Conservation (phyloP, 2,888 invertebrate genomes). For the Drosophila emarginata region DNA sequence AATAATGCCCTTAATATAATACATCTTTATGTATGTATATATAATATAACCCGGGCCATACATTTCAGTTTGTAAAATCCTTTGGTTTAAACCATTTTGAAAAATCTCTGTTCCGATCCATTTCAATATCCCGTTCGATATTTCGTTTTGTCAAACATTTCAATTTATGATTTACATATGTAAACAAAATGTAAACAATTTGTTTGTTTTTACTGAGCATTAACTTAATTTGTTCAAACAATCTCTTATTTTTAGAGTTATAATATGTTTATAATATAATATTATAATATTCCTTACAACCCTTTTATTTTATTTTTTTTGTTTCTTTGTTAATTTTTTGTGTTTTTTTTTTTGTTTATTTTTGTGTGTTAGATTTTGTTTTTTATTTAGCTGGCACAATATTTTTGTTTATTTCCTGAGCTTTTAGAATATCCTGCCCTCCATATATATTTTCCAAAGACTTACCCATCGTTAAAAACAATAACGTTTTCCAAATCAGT, state of each 20-base stretch:
- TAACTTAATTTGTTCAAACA: not conserved
- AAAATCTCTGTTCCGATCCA: not conserved
- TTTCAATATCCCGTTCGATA: not conserved
- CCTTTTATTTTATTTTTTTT: not conserved
- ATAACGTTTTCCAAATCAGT: constrained; percentile 33
- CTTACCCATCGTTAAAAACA: constrained; percentile 22
- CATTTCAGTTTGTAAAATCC: not conserved
- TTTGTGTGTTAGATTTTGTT: not conserved
- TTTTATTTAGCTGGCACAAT: constrained; percentile 14
- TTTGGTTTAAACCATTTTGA: not conserved
- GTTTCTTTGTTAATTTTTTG: too few relatives aligned
- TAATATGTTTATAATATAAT: not conserved
- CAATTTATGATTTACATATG: too few relatives aligned
- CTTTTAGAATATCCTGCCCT: constrained; percentile 36
- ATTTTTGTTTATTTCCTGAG: constrained; percentile 32
- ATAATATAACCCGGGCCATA: not conserved
- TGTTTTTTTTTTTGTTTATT: not conserved
- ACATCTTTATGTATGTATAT: not conserved
- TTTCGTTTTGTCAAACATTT: too few relatives aligned
- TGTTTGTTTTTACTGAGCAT: not conserved
- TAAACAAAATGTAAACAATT: not conserved
- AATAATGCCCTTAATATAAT: not conserved
- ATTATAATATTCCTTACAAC: constrained; percentile 13
- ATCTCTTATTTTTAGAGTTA: not conserved
- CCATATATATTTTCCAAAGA: not conserved